Evolutionary conservation across 2,797 vertebrate genomes (phyloP), one percentile per base, ranked within the genome.

Genomic region (Lepilemur septentrionalis): DNA sequence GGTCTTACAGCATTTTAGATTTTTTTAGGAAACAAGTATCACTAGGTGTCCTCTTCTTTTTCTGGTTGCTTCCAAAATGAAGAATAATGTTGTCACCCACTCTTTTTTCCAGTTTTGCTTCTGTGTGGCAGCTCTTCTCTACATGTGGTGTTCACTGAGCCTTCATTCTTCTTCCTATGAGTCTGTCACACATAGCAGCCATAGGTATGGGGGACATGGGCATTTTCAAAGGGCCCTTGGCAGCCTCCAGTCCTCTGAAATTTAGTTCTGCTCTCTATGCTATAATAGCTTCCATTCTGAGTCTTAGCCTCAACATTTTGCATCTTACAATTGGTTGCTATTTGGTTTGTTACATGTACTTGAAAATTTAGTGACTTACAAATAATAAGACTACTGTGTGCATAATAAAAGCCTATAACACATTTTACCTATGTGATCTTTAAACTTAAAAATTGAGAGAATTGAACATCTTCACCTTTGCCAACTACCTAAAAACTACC

Each of bases 261-360:
- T 57, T 61, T 57, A 65, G 7, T 9, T 91, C 38, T 94, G 59
- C 35, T 92, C 14, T 81, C 28, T 73, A 14, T 18, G 22, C n/a
- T 76, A 30, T 59, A 76, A 91, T 25, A 65, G 38, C 89, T 93
- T 96, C 92, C 57, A 12, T 75, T 79, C 65, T 61, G 57, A 89
- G 46, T 52, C 48, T 70, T 67, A 61, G 69, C 67, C 75, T 63
- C 63, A 82, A 14, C 35, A 52, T 89, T 94, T 89, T 91, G 10
- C 43, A 95, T 73, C 55, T 94, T 93, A 61, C 7, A 72, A 86
- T 22, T 48, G 15, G 43, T 81, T 61, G 46, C 9, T 79, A 18
- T 81, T 63, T 57, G 5, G 32, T 43, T 78, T n/a, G 8, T 90
- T 85, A 81, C 80, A 82, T 20, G 50, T 48, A 57, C 2, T 48